A percentile compares a stretch with the other conserved stretches of the same genome.
Evolutionary conservation across 2,888 invertebrate genomes (phyloP).

Genomic region (Cantharis flavilabris): DNA sequence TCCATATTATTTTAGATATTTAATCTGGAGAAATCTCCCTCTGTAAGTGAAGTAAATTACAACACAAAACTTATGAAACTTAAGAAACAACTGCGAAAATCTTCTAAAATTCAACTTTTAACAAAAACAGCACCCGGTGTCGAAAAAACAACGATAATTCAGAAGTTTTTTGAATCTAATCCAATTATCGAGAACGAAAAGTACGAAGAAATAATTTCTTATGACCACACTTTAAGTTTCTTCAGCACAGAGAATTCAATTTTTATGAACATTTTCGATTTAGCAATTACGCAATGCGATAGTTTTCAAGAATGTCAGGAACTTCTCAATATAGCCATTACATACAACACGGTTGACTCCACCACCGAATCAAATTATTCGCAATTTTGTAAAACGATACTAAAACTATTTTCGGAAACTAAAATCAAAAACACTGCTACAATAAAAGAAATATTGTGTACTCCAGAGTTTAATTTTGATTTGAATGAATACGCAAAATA

Average conservation of each 20-base stretch:
- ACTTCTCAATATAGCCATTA: constrained; percentile 40
- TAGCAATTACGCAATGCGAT: constrained; percentile 44
- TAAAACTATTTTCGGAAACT: constrained; percentile 39
- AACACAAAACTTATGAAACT: constrained; percentile 65
- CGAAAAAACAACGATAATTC: background rate
- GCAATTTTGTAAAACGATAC: constrained; percentile 44
- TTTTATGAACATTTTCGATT: constrained; percentile 53
- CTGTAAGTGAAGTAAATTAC: constrained; percentile 71
- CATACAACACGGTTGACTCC: constrained; percentile 34
- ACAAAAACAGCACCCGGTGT: background rate
- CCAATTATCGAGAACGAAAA: constrained; percentile 42
- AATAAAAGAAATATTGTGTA: constrained; percentile 41
- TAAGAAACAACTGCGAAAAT: constrained; percentile 36
- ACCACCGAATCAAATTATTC: constrained; percentile 38
- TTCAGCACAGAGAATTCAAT: constrained; percentile 48
- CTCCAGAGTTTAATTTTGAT: constrained; percentile 41
- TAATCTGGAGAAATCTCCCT: constrained; percentile 65
- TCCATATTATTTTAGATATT: constrained; percentile 64
- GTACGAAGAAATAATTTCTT: constrained; percentile 38
- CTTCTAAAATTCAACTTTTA: constrained; percentile 26
- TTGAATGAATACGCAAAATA: constrained; percentile 36
- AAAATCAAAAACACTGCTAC: constrained; percentile 36
- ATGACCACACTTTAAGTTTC: constrained; percentile 38
- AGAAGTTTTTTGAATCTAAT: constrained; percentile 53
- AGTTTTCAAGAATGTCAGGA: constrained; percentile 43